These are phyloP conservation scores for Apantesis nais DNA, from an alignment of 2,888 invertebrate genomes.

Conservation along the genomic window DNA sequence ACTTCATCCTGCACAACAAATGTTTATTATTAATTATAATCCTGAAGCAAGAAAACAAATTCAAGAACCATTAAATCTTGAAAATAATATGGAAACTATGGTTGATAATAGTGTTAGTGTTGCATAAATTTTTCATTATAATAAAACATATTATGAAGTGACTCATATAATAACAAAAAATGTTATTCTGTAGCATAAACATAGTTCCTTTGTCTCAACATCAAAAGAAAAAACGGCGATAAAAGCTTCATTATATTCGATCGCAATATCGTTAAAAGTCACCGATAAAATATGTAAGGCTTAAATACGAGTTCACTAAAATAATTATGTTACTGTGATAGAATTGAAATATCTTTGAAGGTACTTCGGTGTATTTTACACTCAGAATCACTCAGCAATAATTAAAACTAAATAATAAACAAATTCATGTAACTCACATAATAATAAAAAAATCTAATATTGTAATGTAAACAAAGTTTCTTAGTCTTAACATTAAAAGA, in stretches of 20 bases:
- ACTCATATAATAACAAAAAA: neutral
- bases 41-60: too few relatives aligned
- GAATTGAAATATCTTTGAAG: neutral
- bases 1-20: too few relatives aligned
- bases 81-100: too few relatives aligned
- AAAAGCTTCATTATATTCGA: slow-evolving; percentile 27
- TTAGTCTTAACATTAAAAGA: slow-evolving; percentile 27
- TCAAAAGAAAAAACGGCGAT: slow-evolving; percentile 33
- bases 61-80: too few relatives aligned
- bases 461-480: neutral
- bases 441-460: neutral
- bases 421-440: neutral
- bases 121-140: too few relatives aligned
- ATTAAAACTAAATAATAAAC: neutral
- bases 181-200: neutral
- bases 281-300: slow-evolving; percentile 34
- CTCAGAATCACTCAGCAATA: neutral
- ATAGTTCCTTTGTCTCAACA: slow-evolving; percentile 17
- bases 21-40: too few relatives aligned
- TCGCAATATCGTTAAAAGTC: slow-evolving; percentile 31
- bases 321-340: neutral
- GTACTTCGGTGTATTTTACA: neutral
- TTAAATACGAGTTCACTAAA: slow-evolving; percentile 57
- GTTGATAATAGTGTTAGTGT: too few relatives aligned
- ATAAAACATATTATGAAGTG: neutral